These are phyloP conservation scores for Sakesphorus luctuosus DNA, from an alignment of 2,113 vertebrate species.

Conservation along the genomic window DNA sequence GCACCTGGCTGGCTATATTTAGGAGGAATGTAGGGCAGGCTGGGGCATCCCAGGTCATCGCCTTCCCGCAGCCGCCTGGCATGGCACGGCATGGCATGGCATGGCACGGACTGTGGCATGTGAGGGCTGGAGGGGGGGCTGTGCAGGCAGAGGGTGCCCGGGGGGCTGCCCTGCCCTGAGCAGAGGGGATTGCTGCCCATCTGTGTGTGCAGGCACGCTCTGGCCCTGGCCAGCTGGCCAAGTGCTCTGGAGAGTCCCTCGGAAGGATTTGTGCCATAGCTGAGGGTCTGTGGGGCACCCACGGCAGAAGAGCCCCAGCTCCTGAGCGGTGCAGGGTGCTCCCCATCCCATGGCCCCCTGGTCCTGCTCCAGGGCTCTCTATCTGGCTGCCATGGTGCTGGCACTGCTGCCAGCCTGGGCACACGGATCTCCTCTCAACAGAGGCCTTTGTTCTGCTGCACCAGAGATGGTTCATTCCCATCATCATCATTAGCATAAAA, in stretches of 20 bases:
- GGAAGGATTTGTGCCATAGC: fast-evolving
- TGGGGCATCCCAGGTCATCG: neutral
- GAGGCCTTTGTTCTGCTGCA: conserved; percentile 28
- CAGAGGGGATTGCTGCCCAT: neutral
- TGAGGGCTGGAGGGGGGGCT: neutral
- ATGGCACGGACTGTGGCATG: neutral
- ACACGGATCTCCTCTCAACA: neutral
- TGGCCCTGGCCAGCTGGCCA: neutral
- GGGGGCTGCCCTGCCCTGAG: neutral
- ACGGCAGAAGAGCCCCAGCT: fast-evolving
- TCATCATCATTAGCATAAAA: neutral
- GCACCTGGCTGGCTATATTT: conserved; percentile 19
- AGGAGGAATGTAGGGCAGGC: conserved; percentile 36
- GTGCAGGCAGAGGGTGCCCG: neutral
- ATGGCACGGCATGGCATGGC: neutral
- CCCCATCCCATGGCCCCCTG: neutral
- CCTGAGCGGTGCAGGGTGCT: neutral
- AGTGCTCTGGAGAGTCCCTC: fast-evolving
- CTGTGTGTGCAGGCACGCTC: neutral
- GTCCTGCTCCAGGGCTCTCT: neutral
- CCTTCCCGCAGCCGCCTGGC: neutral
- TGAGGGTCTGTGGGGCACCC: fast-evolving
- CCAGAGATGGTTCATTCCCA: neutral
- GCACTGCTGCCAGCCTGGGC: neutral
- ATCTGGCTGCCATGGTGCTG: neutral